Evolutionary conservation across 2,888 invertebrate species (phyloP).

Genomic region (Baronia brevicornis): DNA sequence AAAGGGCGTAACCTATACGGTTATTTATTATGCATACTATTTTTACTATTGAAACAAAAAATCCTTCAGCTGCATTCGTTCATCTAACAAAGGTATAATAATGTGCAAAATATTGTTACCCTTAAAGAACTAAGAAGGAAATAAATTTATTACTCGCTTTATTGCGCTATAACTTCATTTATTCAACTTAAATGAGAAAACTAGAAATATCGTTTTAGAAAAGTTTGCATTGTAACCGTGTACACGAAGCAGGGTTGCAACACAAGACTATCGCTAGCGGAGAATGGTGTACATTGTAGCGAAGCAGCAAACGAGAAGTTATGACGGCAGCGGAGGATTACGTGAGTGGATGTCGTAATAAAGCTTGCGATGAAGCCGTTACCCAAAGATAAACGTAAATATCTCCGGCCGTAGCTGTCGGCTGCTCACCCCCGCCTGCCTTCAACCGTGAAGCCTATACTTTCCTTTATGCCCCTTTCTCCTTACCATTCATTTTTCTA

Average conservation of each 20-base stretch:
- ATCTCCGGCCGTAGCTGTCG: constrained; percentile 62
- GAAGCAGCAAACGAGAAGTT: constrained; percentile 70
- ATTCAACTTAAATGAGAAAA: constrained; percentile 6
- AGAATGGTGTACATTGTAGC: constrained; percentile 68
- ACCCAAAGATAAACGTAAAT: constrained; percentile 75
- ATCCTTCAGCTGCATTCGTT: too few species aligned
- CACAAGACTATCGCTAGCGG: constrained; percentile 44
- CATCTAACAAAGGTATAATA: too few species aligned
- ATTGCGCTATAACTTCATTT: constrained; percentile 3
- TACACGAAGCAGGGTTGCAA: constrained; percentile 30
- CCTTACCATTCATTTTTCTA: constrained; percentile 33
- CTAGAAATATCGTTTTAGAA: constrained; percentile 13
- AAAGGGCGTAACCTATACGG: too few species aligned
- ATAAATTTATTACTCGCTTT: constrained; percentile 2
- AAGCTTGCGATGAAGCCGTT: constrained; percentile 76
- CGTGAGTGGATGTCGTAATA: constrained; percentile 76
- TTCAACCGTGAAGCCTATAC: constrained; percentile 28
- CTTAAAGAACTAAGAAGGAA: neutral
- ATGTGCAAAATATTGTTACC: too few species aligned
- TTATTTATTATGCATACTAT: too few species aligned
- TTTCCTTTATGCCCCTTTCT: constrained; percentile 28
- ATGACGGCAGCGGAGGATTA: constrained; percentile 72
- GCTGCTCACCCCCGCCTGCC: constrained; percentile 35
- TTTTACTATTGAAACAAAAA: too few species aligned
- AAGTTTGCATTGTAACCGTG: constrained; percentile 24